Conservation (phyloP, 2,888 invertebrate species). For the Plebejus argus region DNA sequence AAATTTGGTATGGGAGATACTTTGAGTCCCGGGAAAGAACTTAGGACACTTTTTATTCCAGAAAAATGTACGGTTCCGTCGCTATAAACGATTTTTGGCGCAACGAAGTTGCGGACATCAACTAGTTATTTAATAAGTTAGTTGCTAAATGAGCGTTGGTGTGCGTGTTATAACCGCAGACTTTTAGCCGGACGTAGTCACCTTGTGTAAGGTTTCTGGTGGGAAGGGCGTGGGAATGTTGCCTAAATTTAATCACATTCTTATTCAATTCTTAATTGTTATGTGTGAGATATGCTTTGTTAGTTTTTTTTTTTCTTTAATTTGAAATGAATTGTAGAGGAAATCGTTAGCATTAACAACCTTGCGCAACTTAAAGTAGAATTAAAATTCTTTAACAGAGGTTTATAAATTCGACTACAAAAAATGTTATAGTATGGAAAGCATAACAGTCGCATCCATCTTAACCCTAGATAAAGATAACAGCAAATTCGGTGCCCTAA, state of each 20-base stretch:
- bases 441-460: too few relatives aligned
- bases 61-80: too few relatives aligned
- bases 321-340: background rate
- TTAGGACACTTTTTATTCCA: too few relatives aligned
- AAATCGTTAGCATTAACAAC: background rate
- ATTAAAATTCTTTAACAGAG: background rate
- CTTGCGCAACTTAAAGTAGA: background rate
- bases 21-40: too few relatives aligned
- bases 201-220: conserved; percentile 25
- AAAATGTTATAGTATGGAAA: too few relatives aligned
- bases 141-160: background rate
- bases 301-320: background rate
- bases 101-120: too few relatives aligned
- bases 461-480: too few relatives aligned
- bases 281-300: conserved; percentile 12
- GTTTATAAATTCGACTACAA: too few relatives aligned
- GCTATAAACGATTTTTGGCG: too few relatives aligned
- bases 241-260: conserved; percentile 10
- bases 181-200: conserved; percentile 16
- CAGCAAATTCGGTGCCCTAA: background rate
- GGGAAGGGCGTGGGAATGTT: conserved; percentile 30
- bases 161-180: background rate
- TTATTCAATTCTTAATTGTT: background rate
- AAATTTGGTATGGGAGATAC: too few relatives aligned
- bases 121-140: background rate